Evolutionary conservation across 2,888 invertebrate genomes (phyloP).

Genomic region (Notodromas monacha): DNA sequence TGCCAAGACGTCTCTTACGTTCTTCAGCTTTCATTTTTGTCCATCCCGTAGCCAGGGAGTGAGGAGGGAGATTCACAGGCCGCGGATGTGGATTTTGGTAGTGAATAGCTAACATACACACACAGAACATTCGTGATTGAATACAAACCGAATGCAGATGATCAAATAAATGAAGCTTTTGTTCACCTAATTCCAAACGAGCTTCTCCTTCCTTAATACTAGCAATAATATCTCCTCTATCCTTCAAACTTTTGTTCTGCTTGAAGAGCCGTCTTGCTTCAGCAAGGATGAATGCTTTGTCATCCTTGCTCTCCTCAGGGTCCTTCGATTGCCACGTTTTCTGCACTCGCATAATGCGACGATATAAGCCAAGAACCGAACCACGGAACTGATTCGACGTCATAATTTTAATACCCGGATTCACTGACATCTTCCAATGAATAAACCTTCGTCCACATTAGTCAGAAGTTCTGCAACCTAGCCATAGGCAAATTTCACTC

Average conservation of each 20-base stretch:
- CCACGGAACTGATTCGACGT: too few relatives aligned
- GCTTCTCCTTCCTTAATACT: neutral
- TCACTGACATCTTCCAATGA: too few relatives aligned
- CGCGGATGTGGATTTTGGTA: constrained; percentile 1
- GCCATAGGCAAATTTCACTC: too few relatives aligned
- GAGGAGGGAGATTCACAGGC: neutral
- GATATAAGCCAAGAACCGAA: neutral
- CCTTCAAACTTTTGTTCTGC: constrained; percentile 9
- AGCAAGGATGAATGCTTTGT: neutral
- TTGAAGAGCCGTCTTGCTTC: constrained; percentile 7
- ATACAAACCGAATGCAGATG: too few relatives aligned
- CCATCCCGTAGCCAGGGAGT: too few relatives aligned
- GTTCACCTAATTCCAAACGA: constrained; percentile 8
- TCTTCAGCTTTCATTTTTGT: neutral
- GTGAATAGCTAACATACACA: neutral
- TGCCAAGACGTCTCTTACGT: neutral
- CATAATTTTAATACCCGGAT: too few relatives aligned
- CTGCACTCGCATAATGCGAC: neutral
- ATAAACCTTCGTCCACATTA: too few relatives aligned
- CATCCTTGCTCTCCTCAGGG: neutral
- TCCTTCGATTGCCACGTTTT: constrained; percentile 1
- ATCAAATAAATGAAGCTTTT: constrained; percentile 10
- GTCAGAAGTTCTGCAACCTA: too few relatives aligned
- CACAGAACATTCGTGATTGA: too few relatives aligned
- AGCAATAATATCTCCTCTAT: neutral